A percentile compares a stretch with the other conserved stretches of the same genome.
These are phyloP conservation scores for Scomber japonicus DNA, from an alignment of 2,113 vertebrate genomes.

Conservation along the genomic window DNA sequence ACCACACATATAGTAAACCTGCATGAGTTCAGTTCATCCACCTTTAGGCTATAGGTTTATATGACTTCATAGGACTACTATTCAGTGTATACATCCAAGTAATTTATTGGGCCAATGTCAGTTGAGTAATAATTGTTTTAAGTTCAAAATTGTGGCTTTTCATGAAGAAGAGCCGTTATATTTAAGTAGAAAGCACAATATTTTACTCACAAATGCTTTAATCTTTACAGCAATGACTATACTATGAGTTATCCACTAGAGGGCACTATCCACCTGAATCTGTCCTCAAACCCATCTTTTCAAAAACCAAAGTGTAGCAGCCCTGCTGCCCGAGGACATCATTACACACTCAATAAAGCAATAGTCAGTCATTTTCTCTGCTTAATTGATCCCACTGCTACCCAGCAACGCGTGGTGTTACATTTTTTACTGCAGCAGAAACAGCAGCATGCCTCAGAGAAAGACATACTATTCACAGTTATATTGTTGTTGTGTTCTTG, in stretches of 20 bases:
- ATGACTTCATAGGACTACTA: no score
- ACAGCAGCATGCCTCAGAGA: slow-evolving; percentile 58
- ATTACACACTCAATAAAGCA: slow-evolving; percentile 83
- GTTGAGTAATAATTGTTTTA: background rate
- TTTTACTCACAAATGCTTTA: background rate
- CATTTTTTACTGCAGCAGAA: slow-evolving; percentile 56
- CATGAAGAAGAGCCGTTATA: no score
- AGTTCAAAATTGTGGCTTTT: no score
- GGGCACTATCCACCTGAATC: slow-evolving; percentile 53
- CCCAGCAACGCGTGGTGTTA: slow-evolving; percentile 62
- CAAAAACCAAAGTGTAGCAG: slow-evolving; percentile 32
- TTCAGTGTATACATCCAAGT: no score
- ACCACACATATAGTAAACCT: no score
- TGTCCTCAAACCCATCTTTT: background rate
- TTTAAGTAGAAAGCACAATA: no score
- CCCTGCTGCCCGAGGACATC: slow-evolving; percentile 67
- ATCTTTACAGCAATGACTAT: background rate
- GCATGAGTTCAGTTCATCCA: no score
- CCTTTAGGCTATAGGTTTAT: no score
- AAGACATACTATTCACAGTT: slow-evolving; percentile 54
- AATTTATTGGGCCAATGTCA: background rate
- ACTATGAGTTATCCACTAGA: slow-evolving; percentile 56
- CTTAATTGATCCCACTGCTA: slow-evolving; percentile 80
- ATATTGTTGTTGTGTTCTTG: slow-evolving; percentile 58
- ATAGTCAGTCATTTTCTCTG: slow-evolving; percentile 80